A percentile compares a stretch with the other conserved stretches of the same genome.
phyloP scores from a whole-genome alignment of 2,888 invertebrate genomes.

The Drosophila yooni region DNA sequence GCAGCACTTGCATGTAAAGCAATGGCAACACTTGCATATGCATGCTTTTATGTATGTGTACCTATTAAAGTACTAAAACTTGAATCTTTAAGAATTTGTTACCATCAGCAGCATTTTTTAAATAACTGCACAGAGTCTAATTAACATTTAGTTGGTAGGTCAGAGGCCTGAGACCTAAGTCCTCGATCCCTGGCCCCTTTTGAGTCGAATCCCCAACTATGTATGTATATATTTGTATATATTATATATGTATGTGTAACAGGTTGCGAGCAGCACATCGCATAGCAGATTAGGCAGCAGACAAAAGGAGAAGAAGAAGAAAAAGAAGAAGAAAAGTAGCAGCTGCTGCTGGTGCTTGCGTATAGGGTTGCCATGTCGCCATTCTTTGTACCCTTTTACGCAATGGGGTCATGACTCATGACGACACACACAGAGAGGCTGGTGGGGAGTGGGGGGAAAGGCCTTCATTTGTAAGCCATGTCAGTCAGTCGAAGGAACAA shows the following conservation, averaged over 20 bases:
- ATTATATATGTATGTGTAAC: slow-evolving; percentile 48
- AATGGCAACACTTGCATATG: background rate
- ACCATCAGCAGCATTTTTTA: slow-evolving; percentile 48
- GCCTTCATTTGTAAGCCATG: slow-evolving; percentile 73
- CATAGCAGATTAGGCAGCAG: slow-evolving; percentile 69
- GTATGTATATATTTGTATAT: background rate
- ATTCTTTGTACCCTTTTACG: slow-evolving; percentile 60
- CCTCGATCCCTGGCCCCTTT: slow-evolving; percentile 12
- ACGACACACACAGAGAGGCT: background rate
- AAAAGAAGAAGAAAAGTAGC: slow-evolving; percentile 49
- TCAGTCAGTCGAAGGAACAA: slow-evolving; percentile 61
- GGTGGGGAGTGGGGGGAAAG: slow-evolving; percentile 7
- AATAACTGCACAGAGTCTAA: slow-evolving; percentile 65
- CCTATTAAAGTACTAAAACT: background rate
- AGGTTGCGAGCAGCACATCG: slow-evolving; percentile 67
- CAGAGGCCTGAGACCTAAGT: slow-evolving; percentile 18
- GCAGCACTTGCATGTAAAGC: no score
- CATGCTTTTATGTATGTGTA: background rate
- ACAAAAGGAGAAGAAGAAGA: slow-evolving; percentile 40
- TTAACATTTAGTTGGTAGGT: slow-evolving; percentile 48
- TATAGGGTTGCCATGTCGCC: slow-evolving; percentile 35
- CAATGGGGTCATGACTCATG: slow-evolving; percentile 6
- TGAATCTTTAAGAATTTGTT: background rate
- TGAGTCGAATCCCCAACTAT: background rate
- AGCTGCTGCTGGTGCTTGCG: slow-evolving; percentile 37